Conservation (phyloP, 1,140 invertebrate species). For the Homalodisca vitripennis region DNA sequence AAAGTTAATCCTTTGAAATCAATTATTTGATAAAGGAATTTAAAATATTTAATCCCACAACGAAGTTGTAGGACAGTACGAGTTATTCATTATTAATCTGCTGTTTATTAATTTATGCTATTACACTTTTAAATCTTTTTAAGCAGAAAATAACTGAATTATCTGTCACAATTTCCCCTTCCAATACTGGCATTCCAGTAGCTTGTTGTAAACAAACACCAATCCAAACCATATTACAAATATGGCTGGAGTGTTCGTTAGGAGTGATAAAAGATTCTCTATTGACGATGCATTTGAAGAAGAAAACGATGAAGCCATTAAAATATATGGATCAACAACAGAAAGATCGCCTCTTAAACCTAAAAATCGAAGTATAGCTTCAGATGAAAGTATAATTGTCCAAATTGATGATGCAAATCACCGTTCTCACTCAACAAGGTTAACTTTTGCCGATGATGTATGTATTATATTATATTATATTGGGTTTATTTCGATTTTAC, state of each 20-base stretch:
- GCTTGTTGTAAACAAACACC: too few species aligned
- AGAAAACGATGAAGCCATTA: constrained; percentile 74
- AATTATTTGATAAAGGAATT: too few species aligned
- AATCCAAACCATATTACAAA: too few species aligned
- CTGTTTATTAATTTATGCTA: too few species aligned
- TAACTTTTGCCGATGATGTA: constrained; percentile 43
- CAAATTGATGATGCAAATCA: constrained; percentile 29
- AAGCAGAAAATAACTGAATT: too few species aligned
- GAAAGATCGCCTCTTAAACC: constrained; percentile 53
- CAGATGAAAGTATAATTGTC: constrained; percentile 33
- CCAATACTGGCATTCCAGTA: too few species aligned
- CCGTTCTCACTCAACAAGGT: constrained; percentile 24
- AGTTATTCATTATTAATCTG: too few species aligned
- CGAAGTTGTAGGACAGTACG: too few species aligned
- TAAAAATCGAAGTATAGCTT: constrained; percentile 39
- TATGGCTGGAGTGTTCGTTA: constrained; percentile 9
- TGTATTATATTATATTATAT: constrained; percentile 29
- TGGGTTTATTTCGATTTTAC: constrained; percentile 18
- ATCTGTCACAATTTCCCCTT: too few species aligned
- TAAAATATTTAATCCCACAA: too few species aligned
- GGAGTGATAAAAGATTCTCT: constrained; percentile 62
- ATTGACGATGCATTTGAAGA: constrained; percentile 82
- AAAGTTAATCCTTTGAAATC: too few species aligned
- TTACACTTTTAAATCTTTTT: too few species aligned
- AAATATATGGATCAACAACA: constrained; percentile 70